Base-by-base conservation (phyloP, 2,797 vertebrate species). In the Calcarius lapponicus region DNA sequence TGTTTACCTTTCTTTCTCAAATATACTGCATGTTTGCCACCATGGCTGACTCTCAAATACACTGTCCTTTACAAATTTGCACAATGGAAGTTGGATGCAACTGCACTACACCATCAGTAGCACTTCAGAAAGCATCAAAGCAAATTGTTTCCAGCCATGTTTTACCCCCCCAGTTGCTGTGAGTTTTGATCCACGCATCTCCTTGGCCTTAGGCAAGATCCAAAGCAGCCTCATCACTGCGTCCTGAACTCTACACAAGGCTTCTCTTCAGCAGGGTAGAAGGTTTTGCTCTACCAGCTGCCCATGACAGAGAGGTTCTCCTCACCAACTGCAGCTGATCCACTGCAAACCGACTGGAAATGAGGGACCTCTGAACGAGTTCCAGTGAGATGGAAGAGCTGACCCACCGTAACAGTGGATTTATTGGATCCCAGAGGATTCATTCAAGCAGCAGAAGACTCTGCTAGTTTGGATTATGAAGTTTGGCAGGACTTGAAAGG, bases 281-380 rank as follows among this genome's bases (percentile, higher is more conserved):
- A 78, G 31, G 38, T 11, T 1, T 29, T 13, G 19, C 2, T 22
- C 32, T 11, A 5, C 1, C 0, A 51, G 47, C 20, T 43, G 16
- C 40, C 48, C 48, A 36, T 5, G 10, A 31, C 38, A 64, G 74
- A n/a, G 36, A 10, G 29, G 26, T 15, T 78, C 9, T 12, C 40
- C 34, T 31, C 75, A 31, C 20, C 48, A 45, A 2, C 48, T 31
- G 74, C 60, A 54, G 75, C 50, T 65, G 50, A 45, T 25, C 26
- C 60, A 54, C 48, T 36, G 48, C 60, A 54, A 54, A 53, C 9
- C 15, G 40, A 12, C 32, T 65, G 75, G 20, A 36, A 65, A 65
- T 7, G 20, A 54, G 50, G 40, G 2, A 16, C 50, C 61, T 6
- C 11, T 12, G 60, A 36, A 45, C 32, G 10, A 43, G 26, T 12